A percentile compares a stretch with the other conserved stretches of the same genome.
Conservation (phyloP, 2,797 vertebrate genomes). For the Myotis pilosus region DNA sequence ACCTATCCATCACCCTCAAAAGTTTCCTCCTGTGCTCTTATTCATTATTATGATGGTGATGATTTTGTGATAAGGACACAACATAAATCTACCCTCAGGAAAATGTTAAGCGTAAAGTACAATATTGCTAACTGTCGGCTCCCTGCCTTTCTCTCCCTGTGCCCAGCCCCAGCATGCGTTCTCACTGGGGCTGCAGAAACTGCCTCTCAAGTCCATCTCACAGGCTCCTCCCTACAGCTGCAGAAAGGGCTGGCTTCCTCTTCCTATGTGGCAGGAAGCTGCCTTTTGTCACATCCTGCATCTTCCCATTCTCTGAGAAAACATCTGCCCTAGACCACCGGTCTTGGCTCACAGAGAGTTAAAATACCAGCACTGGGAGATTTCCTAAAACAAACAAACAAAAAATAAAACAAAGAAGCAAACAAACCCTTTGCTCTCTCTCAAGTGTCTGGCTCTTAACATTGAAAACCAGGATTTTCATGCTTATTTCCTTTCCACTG, state of each 20-base stretch:
- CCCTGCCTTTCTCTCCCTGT: neutral
- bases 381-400: neutral
- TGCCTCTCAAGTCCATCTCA: neutral
- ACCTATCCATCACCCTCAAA: neutral
- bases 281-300: slow-evolving; percentile 34
- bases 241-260: slow-evolving; percentile 16
- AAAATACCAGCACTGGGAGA: neutral
- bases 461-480: slow-evolving; percentile 3
- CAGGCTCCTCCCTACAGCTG: neutral
- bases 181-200: neutral
- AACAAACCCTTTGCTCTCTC: neutral
- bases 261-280: slow-evolving; percentile 48
- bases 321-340: neutral
- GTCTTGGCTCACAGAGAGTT: neutral
- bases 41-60: neutral
- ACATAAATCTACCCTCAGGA: neutral
- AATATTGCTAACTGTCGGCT: neutral
- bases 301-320: slow-evolving; percentile 12
- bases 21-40: neutral
- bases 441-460: neutral
- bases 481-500: slow-evolving; percentile 4
- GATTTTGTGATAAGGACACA: neutral
- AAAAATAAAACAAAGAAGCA: neutral
- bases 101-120: neutral
- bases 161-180: neutral